Base-by-base conservation (phyloP, 2,888 invertebrate species). In the Keiferia lycopersicella region DNA sequence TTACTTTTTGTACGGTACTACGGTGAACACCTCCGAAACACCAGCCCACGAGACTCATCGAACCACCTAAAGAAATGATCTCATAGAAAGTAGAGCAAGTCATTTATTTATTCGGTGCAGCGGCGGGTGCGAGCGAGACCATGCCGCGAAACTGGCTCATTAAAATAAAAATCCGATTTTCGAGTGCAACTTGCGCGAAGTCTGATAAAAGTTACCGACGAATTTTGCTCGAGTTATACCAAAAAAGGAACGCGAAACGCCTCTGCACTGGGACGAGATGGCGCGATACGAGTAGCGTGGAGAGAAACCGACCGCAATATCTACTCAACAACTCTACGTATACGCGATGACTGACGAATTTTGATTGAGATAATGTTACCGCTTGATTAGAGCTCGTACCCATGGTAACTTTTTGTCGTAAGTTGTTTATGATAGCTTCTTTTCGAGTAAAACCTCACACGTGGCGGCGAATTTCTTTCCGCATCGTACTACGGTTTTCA, bases 21-120 rank as follows among this genome's bases (percentile, higher is more conserved):
- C 73, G 71, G 72, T 73, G 72, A 71, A 71, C 66, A 72, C 71
- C 68, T 62, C 73, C 72, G 72, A 56, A 56, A 56, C 22, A 22
- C 41, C 60, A 38, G 51, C 51, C 51, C 38, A 41, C 76, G 68
- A 77, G 77, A 78, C 81, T 81, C 85, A 82, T 86, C 84, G 80
- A 75, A 76, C 81, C 76, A 82, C 84, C 84, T 83, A 87, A 88
- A 89, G 86, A 89, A 89, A 88, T 86, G 81, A 89, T 90, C 88
- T 88, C 87, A 90, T 90, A 91, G 91, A 91, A 91, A 91, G 91
- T 91, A 86, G 91, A 90, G 83, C 91, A 88, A 89, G 78, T 90
- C 84, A 88, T 91, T 91, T 90, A 91, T 88, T 90, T 91, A 91
- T 89, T 90, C 89, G 87, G 85, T 87, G 84, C 88, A 88, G 78